Evolutionary conservation across 2,888 invertebrate species (phyloP).

Genomic region (Cheilosia pagana): DNA sequence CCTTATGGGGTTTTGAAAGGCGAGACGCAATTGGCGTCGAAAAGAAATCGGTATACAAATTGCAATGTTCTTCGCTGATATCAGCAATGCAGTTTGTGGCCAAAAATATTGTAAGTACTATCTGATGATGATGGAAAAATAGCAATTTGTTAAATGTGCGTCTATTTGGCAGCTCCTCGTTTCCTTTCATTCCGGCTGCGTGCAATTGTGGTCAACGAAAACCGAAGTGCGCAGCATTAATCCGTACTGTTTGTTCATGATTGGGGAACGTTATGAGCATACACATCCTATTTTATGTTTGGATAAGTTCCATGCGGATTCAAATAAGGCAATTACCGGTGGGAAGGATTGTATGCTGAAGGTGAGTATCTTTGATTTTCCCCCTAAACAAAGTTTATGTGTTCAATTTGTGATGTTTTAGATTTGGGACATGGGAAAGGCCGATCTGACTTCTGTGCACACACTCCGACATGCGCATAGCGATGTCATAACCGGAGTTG

Average conservation of each 20-base stretch:
- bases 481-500: constrained; percentile 78
- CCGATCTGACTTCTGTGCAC: constrained; percentile 78
- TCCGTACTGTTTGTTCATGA: constrained; percentile 80
- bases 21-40: constrained; percentile 71
- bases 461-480: constrained; percentile 77
- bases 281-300: constrained; percentile 80
- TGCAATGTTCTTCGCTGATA: constrained; percentile 79
- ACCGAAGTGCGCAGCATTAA: constrained; percentile 78
- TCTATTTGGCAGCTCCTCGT: constrained; percentile 77
- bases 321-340: constrained; percentile 79
- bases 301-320: constrained; percentile 77
- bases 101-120: constrained; percentile 78
- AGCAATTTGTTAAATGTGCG: not conserved
- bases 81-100: constrained; percentile 80
- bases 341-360: constrained; percentile 80
- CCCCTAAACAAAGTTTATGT: not conserved
- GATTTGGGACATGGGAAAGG: constrained; percentile 82
- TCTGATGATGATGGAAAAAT: not conserved
- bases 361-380: constrained; percentile 72
- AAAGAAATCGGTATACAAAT: constrained; percentile 78
- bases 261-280: constrained; percentile 80
- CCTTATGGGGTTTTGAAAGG: constrained; percentile 80
- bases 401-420: constrained; percentile 48
- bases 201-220: constrained; percentile 82
- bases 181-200: constrained; percentile 79